Base-by-base conservation (phyloP, 2,797 vertebrate species). In the Pangasius sanitwongsei region DNA sequence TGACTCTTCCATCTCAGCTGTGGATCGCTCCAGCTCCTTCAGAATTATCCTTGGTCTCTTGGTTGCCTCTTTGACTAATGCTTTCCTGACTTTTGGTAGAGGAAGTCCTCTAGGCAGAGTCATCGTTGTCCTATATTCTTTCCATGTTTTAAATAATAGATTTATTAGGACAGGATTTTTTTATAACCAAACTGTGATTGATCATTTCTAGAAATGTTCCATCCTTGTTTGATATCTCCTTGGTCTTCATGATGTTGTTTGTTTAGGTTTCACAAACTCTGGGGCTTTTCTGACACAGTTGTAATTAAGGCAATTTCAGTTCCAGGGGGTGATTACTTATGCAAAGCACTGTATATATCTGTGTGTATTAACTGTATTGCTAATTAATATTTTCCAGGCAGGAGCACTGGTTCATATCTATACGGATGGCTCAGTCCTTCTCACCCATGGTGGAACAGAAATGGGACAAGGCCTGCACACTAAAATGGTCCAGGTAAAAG, bases 401-500 rank as follows among this genome's bases (percentile, higher is more conserved):
- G 98, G 98, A 78, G 98, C 98, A 55, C 93, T 99, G 91, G 88
- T 97, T 83, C 98, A 98, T 0, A 96, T 99, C 82, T 99, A 99
- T 91, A 98, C 96, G 0, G 98, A 99, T 31, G 98, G 98, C 11
- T 99, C 98, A 0, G 98, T 99, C 72, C 91, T 99, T 89, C 89
- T 99, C 88, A 97, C 97, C 4, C 98, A 99, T 0, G 98, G 98
- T 0, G 98, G 98, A 20, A 98, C 97, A 0, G 98, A 99, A 92
- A 99, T 99, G 98, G 98, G 98, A 67, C 98, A 99, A 92, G 98
- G 98, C 2, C 97, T 99, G 59, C 98, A 99, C 92, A 99, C 98
- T 87, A 99, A 99, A 95, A 99, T 99, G 98, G 94, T 97, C 55
- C 92, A 92, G 90, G 92, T 92, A 89, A 90, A 53, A 34, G 4